Evolutionary conservation across 1,140 invertebrate genomes (phyloP), one percentile per base, ranked within the genome.

Genomic region (Procambarus virginalis): DNA sequence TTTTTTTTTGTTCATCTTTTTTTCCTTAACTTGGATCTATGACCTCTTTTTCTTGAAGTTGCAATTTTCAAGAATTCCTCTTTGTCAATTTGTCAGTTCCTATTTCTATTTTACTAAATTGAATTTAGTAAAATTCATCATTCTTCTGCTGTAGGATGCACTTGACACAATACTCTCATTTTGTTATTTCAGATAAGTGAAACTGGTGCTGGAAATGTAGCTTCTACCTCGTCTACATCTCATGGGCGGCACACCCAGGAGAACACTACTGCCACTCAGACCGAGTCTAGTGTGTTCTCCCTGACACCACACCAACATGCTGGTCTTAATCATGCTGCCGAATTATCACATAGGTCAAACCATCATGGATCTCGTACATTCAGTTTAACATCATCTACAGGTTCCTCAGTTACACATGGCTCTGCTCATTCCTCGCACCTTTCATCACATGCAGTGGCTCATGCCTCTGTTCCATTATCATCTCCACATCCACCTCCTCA

Each of bases 201-300:
- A 55, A 14, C 34, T n/a, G 46, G 55, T 45, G 46, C 49, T 58
- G 88, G 77, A 46, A 68, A 55, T 51, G 45, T 68, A n/a, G 49
- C 49, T 9, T 64, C 88, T n/a, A 46, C 68, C 73, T 22, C 82
- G n/a, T 46, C 81, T 68, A 46, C 48, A 34, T 49, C 49, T 22
- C 58, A 68, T 20, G 49, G 49, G 45, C 70, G 73, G 4, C 55
- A 76, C 46, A 12, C 80, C 17, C 88, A 89, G 45, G 88, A 89
- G 75, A 77, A 55, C 45, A 79, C 88, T 17, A 89, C 88, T 68
- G 88, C 88, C 46, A 89, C 88, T 20, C 88, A 89, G 75, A 89
- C 88, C 22, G 88, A 89, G 10, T 68, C 77, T 14, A 68, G 17
- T 6, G 60, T 87, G 64, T 89, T 89, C 58, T 89, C 88, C 58